Conservation (phyloP, 2,113 vertebrate genomes). For the Syrmaticus mikado region DNA sequence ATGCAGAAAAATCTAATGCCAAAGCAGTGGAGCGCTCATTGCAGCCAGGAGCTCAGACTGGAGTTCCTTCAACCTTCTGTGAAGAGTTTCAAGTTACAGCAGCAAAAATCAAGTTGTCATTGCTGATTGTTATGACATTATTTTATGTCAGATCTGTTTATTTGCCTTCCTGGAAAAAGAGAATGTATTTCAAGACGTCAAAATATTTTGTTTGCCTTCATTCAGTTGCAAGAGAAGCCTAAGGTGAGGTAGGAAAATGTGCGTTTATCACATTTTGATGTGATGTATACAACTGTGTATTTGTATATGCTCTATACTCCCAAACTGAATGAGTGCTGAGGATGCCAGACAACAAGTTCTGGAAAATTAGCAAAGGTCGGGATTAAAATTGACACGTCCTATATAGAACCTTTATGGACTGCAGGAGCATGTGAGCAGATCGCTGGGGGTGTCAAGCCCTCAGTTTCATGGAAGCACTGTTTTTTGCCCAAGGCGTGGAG, state of each 20-base stretch:
- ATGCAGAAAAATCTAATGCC: background rate
- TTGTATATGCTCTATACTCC: background rate
- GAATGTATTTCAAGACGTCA: background rate
- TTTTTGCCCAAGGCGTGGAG: background rate
- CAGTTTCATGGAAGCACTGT: background rate
- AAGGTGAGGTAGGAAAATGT: constrained; percentile 26
- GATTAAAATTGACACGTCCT: background rate
- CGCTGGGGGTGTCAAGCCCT: background rate
- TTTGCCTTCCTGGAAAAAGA: constrained; percentile 21
- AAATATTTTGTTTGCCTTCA: constrained; percentile 56
- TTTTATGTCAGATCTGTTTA: constrained; percentile 61
- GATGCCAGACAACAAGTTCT: background rate
- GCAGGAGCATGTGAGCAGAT: background rate
- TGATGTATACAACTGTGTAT: background rate
- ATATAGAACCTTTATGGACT: background rate
- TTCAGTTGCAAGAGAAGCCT: constrained; percentile 2
- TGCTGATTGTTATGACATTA: constrained; percentile 57
- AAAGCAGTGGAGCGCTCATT: background rate
- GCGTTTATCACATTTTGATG: constrained; percentile 1
- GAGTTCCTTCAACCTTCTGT: constrained; percentile 37
- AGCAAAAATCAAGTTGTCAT: constrained; percentile 13
- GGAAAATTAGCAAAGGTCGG: background rate
- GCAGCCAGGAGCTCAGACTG: background rate
- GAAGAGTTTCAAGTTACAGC: constrained; percentile 31
- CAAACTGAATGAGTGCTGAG: background rate